Base-by-base conservation (phyloP, 2,888 invertebrate genomes). In the Dicroscelio sp. region DNA sequence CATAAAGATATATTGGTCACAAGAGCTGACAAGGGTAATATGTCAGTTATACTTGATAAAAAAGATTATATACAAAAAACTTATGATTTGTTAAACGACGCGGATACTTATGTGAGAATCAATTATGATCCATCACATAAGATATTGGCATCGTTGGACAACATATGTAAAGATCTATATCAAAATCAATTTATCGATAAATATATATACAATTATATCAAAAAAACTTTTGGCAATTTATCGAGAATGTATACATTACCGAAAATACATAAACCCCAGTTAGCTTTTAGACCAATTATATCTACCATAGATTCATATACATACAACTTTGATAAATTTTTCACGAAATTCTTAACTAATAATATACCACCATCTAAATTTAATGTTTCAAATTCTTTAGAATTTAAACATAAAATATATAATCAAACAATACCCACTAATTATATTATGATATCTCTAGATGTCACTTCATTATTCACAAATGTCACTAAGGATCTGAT, bases 21-120 rank as follows among this genome's bases (percentile, higher is more conserved):
- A 43, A 35, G 38, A 43, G 69, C 43, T 25, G 69, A 69, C 23
- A 69, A 69, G 27, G 69, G 69, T 38, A 67, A 67, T 35, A n/a
- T 35, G 14, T 33, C 67, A 33, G 67, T 67, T 4, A 35, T 35
- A 6, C 31, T 69, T 25, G 69, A 69, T n/a, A 69, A 69, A 69
- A 38, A n/a, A n/a, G 6, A 38, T n/a, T 69, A 69, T 23, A 38
- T 23, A 4, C 10, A 69, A 69, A 69, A 69, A 23, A 43, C 43
- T 23, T 8, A 69, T 69, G 69, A 69, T 12, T 38, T 43, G 17
- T 38, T 69, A n/a, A 35, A 69, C 20, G 69, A 69, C 23, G 43
- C 1, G 17, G 17, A 35, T 12, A 69, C 43, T 43, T 69, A 69
- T 69, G 25, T 23, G 38, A 43, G 38, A 69, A 8, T 10, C 6